Evolutionary conservation across 2,797 vertebrate species (phyloP).

Genomic region (Morus bassanus): DNA sequence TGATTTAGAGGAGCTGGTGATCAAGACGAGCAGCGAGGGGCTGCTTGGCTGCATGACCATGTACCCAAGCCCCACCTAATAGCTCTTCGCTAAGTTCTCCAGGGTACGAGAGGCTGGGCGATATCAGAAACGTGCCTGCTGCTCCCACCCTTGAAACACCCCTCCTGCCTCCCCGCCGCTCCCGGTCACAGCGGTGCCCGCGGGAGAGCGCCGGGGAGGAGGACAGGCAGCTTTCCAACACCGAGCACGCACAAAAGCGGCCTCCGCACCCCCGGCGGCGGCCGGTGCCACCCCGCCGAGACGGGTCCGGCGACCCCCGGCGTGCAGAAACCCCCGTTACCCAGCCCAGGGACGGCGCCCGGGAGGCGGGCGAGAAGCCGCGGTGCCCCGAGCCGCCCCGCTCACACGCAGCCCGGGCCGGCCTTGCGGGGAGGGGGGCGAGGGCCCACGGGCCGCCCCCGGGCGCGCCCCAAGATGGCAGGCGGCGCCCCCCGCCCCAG

Average conservation of each 20-base stretch:
- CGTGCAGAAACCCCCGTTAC: neutral
- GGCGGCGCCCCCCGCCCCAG: neutral
- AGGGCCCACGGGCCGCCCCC: neutral
- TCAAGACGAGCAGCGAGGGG: neutral
- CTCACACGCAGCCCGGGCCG: neutral
- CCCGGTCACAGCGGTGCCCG: neutral
- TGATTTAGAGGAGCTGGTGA: neutral
- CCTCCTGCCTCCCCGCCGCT: neutral
- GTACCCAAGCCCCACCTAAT: accelerated
- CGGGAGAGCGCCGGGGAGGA: neutral
- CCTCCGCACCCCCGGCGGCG: neutral
- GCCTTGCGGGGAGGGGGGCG: no score
- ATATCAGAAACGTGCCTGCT: neutral
- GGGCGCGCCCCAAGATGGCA: conserved; percentile 9
- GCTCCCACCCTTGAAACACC: neutral
- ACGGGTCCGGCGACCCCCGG: neutral
- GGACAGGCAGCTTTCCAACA: neutral
- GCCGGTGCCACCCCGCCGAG: neutral
- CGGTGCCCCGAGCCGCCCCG: no score
- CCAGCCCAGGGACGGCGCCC: neutral
- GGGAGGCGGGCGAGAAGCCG: neutral
- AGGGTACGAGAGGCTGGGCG: neutral
- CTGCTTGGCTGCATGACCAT: accelerated
- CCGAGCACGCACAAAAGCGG: neutral
- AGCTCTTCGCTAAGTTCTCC: neutral